A percentile compares a stretch with the other conserved stretches of the same genome.
These are phyloP conservation scores for Monodelphis domestica DNA, from an alignment of 2,797 vertebrate genomes.

Conservation along the genomic window DNA sequence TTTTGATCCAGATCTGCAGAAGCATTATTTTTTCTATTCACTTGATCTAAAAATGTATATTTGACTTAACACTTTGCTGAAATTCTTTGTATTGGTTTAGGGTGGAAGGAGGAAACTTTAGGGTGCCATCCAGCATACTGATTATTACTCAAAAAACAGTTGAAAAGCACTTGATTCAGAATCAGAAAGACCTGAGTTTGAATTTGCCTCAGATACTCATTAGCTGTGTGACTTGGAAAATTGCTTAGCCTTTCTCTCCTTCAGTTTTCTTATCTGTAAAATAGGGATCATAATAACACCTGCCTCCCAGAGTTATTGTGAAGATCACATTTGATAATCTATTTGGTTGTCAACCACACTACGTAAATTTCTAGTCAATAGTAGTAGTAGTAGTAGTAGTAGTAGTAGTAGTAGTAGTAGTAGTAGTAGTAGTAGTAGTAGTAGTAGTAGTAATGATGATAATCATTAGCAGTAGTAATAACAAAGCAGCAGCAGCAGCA, in stretches of 20 bases:
- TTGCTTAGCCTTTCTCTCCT: not conserved
- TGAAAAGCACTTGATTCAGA: not conserved
- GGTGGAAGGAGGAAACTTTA: conserved; percentile 10
- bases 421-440: not conserved
- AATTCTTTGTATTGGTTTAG: conserved; percentile 8
- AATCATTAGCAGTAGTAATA: no score
- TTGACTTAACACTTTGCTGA: conserved; percentile 31
- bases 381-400: not conserved
- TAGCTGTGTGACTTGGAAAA: not conserved
- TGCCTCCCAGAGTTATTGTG: not conserved
- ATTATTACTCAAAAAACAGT: not conserved
- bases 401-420: not conserved
- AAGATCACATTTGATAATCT: not conserved
- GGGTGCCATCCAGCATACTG: not conserved
- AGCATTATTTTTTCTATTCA: conserved; percentile 29
- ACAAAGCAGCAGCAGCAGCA: not conserved
- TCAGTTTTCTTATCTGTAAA: not conserved
- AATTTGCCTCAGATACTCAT: not conserved
- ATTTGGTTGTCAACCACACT: not conserved
- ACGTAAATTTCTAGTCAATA: not conserved
- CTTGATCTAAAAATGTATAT: not conserved
- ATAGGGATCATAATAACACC: not conserved
- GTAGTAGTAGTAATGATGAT: not conserved
- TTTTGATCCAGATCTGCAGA: conserved; percentile 33
- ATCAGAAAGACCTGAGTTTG: not conserved